Base-by-base conservation (phyloP, 2,888 invertebrate species). In the Disparrhopalites patrizii region DNA sequence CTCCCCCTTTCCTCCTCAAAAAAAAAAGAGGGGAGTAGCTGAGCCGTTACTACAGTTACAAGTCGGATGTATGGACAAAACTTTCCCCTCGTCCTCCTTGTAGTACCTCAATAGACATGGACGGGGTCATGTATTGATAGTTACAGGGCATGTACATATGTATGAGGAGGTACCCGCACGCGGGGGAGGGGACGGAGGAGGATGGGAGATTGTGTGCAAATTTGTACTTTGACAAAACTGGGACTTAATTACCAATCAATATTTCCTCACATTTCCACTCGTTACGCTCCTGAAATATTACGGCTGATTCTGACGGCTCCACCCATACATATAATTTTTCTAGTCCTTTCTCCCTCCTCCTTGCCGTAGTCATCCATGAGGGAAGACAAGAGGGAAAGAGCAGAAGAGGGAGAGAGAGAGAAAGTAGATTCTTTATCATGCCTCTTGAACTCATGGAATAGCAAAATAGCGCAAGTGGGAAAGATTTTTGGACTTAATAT, bases 161-260 rank as follows among this genome's bases (percentile, higher is more conserved):
- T 47, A 20, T 23, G 20, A 23, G 47, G 20, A 23, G 47, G 47
- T 23, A 47, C n/a, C n/a, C n/a, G n/a, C n/a, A n/a, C n/a, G n/a
- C n/a, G n/a, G n/a, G n/a, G n/a, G n/a, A n/a, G n/a, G n/a, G n/a
- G n/a, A n/a, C n/a, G n/a, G n/a, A n/a, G n/a, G n/a, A n/a, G n/a
- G n/a, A n/a, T n/a, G n/a, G n/a, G n/a, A n/a, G n/a, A n/a, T n/a
- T n/a, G n/a, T n/a, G n/a, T n/a, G n/a, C n/a, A n/a, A n/a, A n/a
- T n/a, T n/a, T n/a, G n/a, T n/a, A n/a, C n/a, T n/a, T n/a, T n/a
- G n/a, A n/a, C n/a, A 47, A 47, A 47, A 23, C 23, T 47, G 7
- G 47, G n/a, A n/a, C n/a, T 47, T 47, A 47, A 47, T 47, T 47
- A 47, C 25, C 47, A 47, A 47, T 47, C 47, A 47, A 47, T 47